These are phyloP conservation scores for Calypte anna DNA, from an alignment of 2,113 vertebrate species.

Conservation along the genomic window DNA sequence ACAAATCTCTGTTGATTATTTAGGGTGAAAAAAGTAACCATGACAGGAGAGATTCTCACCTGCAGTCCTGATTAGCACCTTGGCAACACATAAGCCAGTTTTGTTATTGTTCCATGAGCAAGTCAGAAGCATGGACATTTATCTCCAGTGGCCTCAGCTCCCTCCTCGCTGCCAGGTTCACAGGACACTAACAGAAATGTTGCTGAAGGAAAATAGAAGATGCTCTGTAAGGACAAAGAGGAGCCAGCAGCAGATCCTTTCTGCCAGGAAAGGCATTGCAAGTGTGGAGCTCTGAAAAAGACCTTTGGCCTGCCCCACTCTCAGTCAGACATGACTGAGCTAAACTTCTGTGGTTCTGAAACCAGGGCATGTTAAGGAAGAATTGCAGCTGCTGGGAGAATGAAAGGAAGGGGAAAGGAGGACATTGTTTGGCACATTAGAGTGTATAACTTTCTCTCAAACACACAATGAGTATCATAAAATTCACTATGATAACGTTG, in stretches of 20 bases:
- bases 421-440: fast-evolving
- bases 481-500: background rate
- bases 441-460: background rate
- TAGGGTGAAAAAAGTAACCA: background rate
- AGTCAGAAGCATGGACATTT: background rate
- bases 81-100: background rate
- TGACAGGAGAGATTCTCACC: background rate
- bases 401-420: background rate
- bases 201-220: background rate
- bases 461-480: background rate
- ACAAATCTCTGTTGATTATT: background rate
- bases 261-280: background rate
- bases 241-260: fast-evolving
- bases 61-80: background rate
- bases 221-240: background rate
- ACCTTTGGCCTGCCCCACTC: fast-evolving
- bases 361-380: background rate
- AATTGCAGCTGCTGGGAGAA: background rate
- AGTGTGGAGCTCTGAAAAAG: background rate
- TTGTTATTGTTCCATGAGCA: background rate
- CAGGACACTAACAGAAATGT: background rate
- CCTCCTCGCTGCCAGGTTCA: background rate
- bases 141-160: background rate
- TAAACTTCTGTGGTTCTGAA: background rate
- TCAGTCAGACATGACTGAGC: background rate